A percentile compares a stretch with the other conserved stretches of the same genome.
phyloP scores from a whole-genome alignment of 2,888 invertebrate genomes.

The Cephus pygmeus region DNA sequence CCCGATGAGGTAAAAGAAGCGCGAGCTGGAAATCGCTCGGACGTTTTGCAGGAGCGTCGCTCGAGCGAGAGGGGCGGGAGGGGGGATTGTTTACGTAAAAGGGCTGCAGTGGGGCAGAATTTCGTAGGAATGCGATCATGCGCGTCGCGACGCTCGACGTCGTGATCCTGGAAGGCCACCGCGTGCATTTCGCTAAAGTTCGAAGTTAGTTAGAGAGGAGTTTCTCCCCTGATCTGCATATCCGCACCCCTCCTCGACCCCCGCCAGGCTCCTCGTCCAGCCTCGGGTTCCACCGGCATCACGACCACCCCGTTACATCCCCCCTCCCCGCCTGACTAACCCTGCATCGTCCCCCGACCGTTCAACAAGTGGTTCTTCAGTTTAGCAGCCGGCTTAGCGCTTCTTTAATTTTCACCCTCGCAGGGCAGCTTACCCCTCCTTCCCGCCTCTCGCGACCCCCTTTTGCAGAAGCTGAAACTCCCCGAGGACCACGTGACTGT shows the following conservation, averaged over 20 bases:
- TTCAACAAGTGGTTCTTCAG: conserved; percentile 66
- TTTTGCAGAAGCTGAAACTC: neutral
- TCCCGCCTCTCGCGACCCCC: conserved; percentile 1
- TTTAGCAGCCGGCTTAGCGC: conserved; percentile 64
- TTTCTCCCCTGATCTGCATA: conserved; percentile 61
- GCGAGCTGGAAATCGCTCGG: conserved; percentile 14
- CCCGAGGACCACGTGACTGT: conserved; percentile 10
- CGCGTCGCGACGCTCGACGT: neutral
- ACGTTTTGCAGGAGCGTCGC: conserved; percentile 7
- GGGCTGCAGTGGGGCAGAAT: neutral
- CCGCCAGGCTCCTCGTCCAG: conserved; percentile 1
- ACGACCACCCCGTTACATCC: conserved; percentile 13
- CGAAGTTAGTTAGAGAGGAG: conserved; percentile 63
- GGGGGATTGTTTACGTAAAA: neutral
- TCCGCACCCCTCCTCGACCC: conserved; percentile 40
- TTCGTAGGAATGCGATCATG: neutral
- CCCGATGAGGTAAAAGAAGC: conserved; percentile 7
- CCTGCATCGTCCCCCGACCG: conserved; percentile 41
- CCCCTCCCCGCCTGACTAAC: conserved; percentile 22
- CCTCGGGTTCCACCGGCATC: conserved; percentile 25
- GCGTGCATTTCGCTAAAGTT: conserved; percentile 54
- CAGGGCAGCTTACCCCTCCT: conserved; percentile 17
- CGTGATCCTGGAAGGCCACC: conserved; percentile 29
- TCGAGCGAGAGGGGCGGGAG: neutral
- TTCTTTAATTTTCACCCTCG: conserved; percentile 61